phyloP scores from a whole-genome alignment of 1,140 invertebrate species.

The Lepidurus apus region DNA sequence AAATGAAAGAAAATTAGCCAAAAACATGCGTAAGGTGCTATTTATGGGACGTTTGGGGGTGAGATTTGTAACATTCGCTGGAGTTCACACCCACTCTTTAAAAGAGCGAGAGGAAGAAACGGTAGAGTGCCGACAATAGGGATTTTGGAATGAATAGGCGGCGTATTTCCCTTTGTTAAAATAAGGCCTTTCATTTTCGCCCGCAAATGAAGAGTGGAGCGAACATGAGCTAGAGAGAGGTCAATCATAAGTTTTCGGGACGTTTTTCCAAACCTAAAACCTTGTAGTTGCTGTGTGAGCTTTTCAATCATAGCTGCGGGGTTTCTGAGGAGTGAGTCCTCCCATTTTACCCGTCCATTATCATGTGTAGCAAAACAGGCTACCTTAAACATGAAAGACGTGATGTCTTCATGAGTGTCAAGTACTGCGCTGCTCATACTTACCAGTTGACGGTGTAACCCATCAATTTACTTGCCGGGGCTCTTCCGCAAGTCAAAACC shows the following conservation, averaged over 20 bases:
- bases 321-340: background rate
- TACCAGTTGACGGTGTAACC: background rate
- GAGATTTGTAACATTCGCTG: background rate
- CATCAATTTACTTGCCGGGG: background rate
- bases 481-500: slow-evolving; percentile 13
- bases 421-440: background rate
- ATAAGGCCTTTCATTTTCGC: slow-evolving; percentile 9
- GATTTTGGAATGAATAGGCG: slow-evolving; percentile 13
- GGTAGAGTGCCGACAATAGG: background rate
- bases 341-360: background rate
- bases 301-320: slow-evolving; percentile 18
- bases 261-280: background rate
- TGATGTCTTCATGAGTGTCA: slow-evolving; percentile 21
- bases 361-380: background rate
- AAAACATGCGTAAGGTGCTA: background rate
- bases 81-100: slow-evolving; percentile 14
- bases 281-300: background rate
- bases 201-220: background rate
- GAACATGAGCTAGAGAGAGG: background rate
- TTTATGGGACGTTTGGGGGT: background rate
- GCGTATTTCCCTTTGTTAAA: background rate
- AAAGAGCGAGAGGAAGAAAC: background rate
- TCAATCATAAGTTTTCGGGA: slow-evolving; percentile 6
- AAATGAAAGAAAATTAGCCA: background rate
- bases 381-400: background rate